A percentile compares a stretch with the other conserved stretches of the same genome.
Conservation (phyloP, 2,888 invertebrate genomes). For the Tortricodes alternella region DNA sequence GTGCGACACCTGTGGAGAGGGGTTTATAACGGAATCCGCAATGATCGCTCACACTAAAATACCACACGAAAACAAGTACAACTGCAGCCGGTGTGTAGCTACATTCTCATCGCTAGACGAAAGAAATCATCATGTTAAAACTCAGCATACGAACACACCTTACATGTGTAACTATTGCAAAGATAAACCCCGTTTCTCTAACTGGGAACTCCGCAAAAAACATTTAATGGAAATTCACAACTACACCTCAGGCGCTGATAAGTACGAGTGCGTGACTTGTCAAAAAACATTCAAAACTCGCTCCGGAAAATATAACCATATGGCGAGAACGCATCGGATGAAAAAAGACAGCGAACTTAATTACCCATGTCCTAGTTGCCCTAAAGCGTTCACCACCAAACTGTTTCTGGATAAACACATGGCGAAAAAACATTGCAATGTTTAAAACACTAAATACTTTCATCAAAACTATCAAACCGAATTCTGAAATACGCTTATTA, state of each 20-base stretch:
- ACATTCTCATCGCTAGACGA: constrained; percentile 70
- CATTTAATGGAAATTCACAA: constrained; percentile 74
- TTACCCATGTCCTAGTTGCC: constrained; percentile 76
- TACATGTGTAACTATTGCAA: constrained; percentile 73
- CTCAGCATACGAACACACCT: constrained; percentile 69
- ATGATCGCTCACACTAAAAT: constrained; percentile 74
- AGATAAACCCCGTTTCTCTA: constrained; percentile 72
- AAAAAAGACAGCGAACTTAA: constrained; percentile 72
- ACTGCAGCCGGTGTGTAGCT: constrained; percentile 69
- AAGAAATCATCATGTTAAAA: constrained; percentile 69
- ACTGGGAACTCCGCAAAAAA: constrained; percentile 71
- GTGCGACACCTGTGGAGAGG: constrained; percentile 75
- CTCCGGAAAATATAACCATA: constrained; percentile 75
- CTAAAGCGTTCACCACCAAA: constrained; percentile 79
- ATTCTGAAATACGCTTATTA: constrained; percentile 6
- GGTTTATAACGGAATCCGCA: constrained; percentile 73
- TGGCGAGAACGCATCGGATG: constrained; percentile 69
- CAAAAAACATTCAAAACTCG: constrained; percentile 73
- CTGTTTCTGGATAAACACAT: constrained; percentile 80
- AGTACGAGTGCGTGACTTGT: constrained; percentile 70
- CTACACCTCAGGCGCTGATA: constrained; percentile 68
- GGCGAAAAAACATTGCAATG: constrained; percentile 78
- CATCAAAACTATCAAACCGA: background rate
- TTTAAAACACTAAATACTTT: constrained; percentile 32
- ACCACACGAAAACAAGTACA: constrained; percentile 74